These are phyloP conservation scores for Cryptocephalus primarius DNA, from an alignment of 2,888 invertebrate genomes.

Conservation along the genomic window DNA sequence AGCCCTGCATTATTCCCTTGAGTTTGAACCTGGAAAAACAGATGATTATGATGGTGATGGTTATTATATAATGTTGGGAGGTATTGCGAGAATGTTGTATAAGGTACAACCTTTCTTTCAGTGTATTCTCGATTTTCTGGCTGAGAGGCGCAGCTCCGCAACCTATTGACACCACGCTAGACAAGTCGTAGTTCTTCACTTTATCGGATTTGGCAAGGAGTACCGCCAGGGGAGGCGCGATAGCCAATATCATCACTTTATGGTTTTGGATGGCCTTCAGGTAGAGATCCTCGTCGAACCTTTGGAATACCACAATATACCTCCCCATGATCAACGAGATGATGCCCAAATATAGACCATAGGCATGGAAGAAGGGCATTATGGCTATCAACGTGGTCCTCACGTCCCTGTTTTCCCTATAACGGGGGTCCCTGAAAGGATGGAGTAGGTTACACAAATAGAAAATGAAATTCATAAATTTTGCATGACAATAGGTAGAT, in stretches of 20 bases:
- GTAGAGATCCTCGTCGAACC: slow-evolving; percentile 42
- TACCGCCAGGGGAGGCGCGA: slow-evolving; percentile 74
- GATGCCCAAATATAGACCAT: slow-evolving; percentile 19
- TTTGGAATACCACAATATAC: slow-evolving; percentile 17
- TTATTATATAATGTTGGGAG: not conserved
- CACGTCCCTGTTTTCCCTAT: slow-evolving; percentile 3
- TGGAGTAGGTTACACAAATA: too few species aligned
- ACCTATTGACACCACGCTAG: slow-evolving; percentile 53
- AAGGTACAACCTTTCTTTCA: slow-evolving; percentile 32
- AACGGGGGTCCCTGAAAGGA: slow-evolving; percentile 14
- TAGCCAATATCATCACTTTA: slow-evolving; percentile 51
- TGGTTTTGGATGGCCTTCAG: slow-evolving; percentile 58
- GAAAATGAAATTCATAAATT: too few species aligned
- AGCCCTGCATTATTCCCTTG: slow-evolving; percentile 44
- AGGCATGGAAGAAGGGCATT: slow-evolving; percentile 24
- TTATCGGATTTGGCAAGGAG: slow-evolving; percentile 72
- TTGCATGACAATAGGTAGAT: too few species aligned
- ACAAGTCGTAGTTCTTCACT: slow-evolving; percentile 64
- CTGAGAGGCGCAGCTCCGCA: slow-evolving; percentile 76
- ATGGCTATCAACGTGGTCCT: slow-evolving; percentile 12
- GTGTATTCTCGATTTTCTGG: slow-evolving; percentile 50
- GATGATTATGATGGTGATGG: not conserved
- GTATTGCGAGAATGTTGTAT: not conserved
- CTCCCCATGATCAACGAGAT: slow-evolving; percentile 13
- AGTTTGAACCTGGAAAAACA: not conserved